Evolutionary conservation across 2,888 invertebrate genomes (phyloP), one percentile per base, ranked within the genome.

Genomic region (Acronicta leporina): DNA sequence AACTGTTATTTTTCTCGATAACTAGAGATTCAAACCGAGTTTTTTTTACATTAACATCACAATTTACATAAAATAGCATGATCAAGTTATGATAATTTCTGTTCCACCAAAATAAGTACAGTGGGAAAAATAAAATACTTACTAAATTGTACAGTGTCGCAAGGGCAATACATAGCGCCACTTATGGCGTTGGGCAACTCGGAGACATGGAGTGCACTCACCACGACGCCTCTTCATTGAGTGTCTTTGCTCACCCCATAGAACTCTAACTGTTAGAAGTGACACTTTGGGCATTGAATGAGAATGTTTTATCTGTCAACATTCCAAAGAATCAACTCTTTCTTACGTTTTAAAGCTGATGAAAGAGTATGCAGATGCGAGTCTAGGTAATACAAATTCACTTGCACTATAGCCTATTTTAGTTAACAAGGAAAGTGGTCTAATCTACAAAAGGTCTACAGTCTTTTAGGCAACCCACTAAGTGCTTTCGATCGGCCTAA

Each of bases 161-260:
- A 67, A 73, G 30, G 49, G 74, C 50, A 62, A 56, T 48, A 50
- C 50, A 61, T 52, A 63, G 56, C 66, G 70, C 63, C 69, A 76
- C 70, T 76, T 52, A 42, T 30, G 27, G 33, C 25, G 61, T 70
- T 59, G 45, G 30, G 56, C 54, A 73, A 70, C 51, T 27, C 58
- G 41, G 57, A 61, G 63, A 70, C 58, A 45, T 56, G 38, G 42
- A 62, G 67, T 67, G 64, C 58, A 60, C 75, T 73, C 62, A 45
- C 35, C 14, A 50, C 50, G 64, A 71, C 64, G 68, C 63, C 71
- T 67, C 75, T 77, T 57, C 60, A 70, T 71, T 51, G 60, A 70
- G 77, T 35, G 63, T 63, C 59, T 58, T 58, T 58, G 62, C 66
- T 73, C 50, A 60, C 54, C 48, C 44, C 38, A 51, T 35, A 50